Conservation (phyloP, 92 coral and sea anemone genomes). For the Virgularia gustaviana region DNA sequence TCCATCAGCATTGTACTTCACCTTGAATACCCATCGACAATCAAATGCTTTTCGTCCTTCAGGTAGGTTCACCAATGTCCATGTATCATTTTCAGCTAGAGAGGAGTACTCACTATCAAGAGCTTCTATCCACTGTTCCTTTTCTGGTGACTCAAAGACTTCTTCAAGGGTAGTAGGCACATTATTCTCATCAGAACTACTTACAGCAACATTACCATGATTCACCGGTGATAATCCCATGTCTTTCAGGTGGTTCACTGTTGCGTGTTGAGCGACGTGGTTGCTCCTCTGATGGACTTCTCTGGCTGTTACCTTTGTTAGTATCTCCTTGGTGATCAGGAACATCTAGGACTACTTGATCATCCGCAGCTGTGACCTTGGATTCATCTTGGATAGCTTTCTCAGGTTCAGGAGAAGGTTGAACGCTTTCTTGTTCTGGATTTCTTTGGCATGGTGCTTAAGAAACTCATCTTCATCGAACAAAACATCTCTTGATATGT, state of each 20-base stretch:
- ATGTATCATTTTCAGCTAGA: background rate
- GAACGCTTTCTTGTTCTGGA: too few species aligned
- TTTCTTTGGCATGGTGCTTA: too few species aligned
- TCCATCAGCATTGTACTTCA: slow-evolving; percentile 50
- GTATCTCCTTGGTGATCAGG: background rate
- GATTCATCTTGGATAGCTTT: background rate
- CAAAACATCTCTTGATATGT: slow-evolving; percentile 1
- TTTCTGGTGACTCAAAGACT: background rate
- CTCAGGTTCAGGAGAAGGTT: background rate
- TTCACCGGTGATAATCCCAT: background rate
- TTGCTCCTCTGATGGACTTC: background rate
- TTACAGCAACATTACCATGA: background rate
- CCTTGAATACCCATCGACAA: background rate
- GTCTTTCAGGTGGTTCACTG: background rate
- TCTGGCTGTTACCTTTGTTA: background rate
- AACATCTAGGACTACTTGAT: background rate
- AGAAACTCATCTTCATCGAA: background rate
- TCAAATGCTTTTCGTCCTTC: background rate
- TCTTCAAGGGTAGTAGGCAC: background rate
- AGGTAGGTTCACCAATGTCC: background rate
- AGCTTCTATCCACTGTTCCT: background rate
- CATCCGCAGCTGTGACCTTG: background rate
- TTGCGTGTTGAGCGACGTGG: slow-evolving; percentile 1
- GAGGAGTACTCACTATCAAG: background rate
- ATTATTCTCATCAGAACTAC: background rate